Percentiles rank a stretch among this genome's conserved stretches.
Conservation (phyloP, 1,140 invertebrate species). For the Lasaia peninsularis region DNA sequence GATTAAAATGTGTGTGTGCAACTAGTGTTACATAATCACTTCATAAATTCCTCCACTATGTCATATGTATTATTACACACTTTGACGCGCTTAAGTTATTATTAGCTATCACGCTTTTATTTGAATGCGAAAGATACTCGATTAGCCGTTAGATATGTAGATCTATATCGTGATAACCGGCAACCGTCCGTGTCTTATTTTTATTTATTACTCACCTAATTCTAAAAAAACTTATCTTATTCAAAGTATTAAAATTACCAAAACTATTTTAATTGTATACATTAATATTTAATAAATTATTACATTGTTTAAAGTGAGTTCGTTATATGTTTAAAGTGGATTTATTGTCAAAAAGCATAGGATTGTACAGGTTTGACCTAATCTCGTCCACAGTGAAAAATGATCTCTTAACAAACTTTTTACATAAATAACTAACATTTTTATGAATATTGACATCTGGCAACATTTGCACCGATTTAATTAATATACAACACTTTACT, state of each 20-base stretch:
- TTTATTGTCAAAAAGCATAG: neutral
- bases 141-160: neutral
- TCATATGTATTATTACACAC: neutral
- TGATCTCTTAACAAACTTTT: conserved; percentile 7
- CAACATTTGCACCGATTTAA: neutral
- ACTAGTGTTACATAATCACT: neutral
- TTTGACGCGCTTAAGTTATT: neutral
- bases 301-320: neutral
- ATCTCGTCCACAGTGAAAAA: neutral
- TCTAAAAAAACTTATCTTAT: neutral
- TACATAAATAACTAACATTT: conserved; percentile 3
- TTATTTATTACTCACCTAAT: neutral
- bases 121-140: neutral
- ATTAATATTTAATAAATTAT: conserved; percentile 9
- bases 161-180: neutral
- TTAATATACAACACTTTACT: conserved; percentile 1
- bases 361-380: neutral
- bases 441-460: neutral
- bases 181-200: conserved; percentile 6
- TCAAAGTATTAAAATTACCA: neutral
- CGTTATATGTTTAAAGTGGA: neutral
- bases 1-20: too few relatives aligned
- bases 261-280: neutral
- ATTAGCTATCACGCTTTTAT: neutral
- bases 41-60: neutral